These are phyloP conservation scores for Troides aeacus DNA, from an alignment of 2,888 invertebrate species.

Conservation along the genomic window DNA sequence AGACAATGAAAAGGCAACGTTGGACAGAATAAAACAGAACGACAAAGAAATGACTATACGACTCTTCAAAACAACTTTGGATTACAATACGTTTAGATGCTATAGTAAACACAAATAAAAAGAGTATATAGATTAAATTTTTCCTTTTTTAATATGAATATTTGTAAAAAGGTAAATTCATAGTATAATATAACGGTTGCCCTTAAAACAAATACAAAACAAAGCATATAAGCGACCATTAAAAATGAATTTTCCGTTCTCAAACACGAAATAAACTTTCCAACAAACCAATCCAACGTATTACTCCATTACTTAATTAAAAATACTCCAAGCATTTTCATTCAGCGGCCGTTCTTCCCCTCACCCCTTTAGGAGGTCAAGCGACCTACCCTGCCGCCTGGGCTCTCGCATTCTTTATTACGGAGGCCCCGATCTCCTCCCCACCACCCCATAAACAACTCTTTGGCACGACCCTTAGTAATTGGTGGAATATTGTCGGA, in stretches of 20 bases:
- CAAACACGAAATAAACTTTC: conserved; percentile 38
- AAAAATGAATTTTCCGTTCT: conserved; percentile 1
- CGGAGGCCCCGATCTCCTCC: conserved; percentile 39
- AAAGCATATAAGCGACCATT: conserved; percentile 1
- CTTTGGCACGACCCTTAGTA: conserved; percentile 53
- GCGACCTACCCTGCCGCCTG: conserved; percentile 48
- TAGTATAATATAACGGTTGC: neutral
- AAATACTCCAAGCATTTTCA: conserved; percentile 30
- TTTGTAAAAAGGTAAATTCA: neutral
- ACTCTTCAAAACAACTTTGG: too few relatives aligned
- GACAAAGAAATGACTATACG: too few relatives aligned
- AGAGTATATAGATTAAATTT: too few relatives aligned
- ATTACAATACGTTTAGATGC: too few relatives aligned
- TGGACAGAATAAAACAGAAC: too few relatives aligned
- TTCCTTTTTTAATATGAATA: too few relatives aligned
- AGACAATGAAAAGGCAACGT: too few relatives aligned
- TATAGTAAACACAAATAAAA: too few relatives aligned
- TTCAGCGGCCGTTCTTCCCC: conserved; percentile 33
- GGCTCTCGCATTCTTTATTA: conserved; percentile 66
- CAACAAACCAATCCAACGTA: conserved; percentile 36
- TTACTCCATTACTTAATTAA: conserved; percentile 32
- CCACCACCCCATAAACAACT: conserved; percentile 53
- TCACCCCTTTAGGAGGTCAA: conserved; percentile 62
- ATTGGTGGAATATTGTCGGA: conserved; percentile 58
- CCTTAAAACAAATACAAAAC: neutral